These are phyloP conservation scores for Chinchilla lanigera DNA, from an alignment of 2,113 vertebrate species.

Conservation along the genomic window DNA sequence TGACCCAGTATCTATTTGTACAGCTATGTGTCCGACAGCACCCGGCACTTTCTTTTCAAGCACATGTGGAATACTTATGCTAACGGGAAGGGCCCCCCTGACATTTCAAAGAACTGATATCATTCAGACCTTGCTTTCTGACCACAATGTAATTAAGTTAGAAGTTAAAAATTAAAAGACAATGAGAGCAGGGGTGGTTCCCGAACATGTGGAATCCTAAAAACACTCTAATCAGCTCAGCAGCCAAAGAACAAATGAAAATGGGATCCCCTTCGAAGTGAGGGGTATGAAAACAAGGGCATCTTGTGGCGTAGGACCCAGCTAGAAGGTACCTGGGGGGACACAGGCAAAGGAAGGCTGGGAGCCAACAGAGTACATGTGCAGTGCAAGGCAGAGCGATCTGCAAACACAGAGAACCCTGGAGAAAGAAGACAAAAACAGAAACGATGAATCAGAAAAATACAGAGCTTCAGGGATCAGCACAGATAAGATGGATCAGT, in stretches of 20 bases:
- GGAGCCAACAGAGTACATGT: neutral
- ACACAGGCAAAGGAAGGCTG: neutral
- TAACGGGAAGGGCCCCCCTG: neutral
- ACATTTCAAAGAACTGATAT: constrained; percentile 75
- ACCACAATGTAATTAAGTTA: constrained; percentile 71
- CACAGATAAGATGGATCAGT: neutral
- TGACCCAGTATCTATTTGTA: neutral
- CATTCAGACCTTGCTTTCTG: constrained; percentile 72
- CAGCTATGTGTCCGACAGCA: neutral
- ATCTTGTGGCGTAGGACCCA: neutral
- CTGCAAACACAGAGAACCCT: neutral
- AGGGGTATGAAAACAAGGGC: neutral
- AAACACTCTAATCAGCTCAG: constrained; percentile 51
- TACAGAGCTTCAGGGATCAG: neutral
- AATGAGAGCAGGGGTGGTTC: neutral
- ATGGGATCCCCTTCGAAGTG: neutral
- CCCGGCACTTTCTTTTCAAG: neutral
- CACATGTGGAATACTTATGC: constrained; percentile 68
- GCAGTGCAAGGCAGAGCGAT: neutral
- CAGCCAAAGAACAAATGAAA: constrained; percentile 44
- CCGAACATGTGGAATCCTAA: constrained; percentile 58
- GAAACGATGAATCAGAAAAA: neutral
- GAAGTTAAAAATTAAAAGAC: constrained; percentile 70
- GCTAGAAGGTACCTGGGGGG: neutral
- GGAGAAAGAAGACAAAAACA: neutral